These are phyloP conservation scores for Drosophila repletoides DNA, from an alignment of 1,140 invertebrate genomes.

Conservation along the genomic window DNA sequence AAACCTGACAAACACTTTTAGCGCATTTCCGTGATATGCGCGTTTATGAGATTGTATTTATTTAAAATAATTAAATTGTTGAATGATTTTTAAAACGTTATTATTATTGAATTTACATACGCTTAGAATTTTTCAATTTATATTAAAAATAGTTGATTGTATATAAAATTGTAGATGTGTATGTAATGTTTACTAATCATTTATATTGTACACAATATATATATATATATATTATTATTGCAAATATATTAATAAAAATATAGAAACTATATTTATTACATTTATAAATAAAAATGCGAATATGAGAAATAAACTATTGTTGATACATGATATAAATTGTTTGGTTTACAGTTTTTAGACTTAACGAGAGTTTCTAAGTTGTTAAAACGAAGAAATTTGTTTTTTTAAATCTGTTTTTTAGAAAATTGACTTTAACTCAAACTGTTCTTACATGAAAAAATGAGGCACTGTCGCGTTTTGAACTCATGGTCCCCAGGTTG, in stretches of 20 bases:
- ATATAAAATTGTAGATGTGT: conserved; percentile 10
- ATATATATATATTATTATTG: conserved; percentile 7
- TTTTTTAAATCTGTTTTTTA: no score
- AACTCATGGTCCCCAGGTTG: no score
- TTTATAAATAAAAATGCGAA: conserved; percentile 26
- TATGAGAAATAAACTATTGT: background rate
- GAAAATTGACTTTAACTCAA: no score
- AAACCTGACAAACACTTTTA: conserved; percentile 32
- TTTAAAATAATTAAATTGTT: conserved; percentile 1
- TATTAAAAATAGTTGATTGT: background rate
- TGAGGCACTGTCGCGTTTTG: no score
- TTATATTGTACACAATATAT: conserved; percentile 4
- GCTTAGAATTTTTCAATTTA: conserved; percentile 10
- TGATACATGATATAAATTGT: background rate
- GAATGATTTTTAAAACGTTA: background rate
- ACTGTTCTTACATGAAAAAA: no score
- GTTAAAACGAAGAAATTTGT: no score
- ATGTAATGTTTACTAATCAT: no score
- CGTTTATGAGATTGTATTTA: conserved; percentile 19
- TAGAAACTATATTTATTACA: conserved; percentile 21
- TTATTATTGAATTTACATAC: conserved; percentile 1
- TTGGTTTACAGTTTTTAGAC: background rate
- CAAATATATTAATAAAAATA: conserved; percentile 20
- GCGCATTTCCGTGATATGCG: background rate
- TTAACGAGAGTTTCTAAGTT: no score